These are phyloP conservation scores for Sorex maritimensis DNA, from an alignment of 2,797 vertebrate species.

Conservation along the genomic window DNA sequence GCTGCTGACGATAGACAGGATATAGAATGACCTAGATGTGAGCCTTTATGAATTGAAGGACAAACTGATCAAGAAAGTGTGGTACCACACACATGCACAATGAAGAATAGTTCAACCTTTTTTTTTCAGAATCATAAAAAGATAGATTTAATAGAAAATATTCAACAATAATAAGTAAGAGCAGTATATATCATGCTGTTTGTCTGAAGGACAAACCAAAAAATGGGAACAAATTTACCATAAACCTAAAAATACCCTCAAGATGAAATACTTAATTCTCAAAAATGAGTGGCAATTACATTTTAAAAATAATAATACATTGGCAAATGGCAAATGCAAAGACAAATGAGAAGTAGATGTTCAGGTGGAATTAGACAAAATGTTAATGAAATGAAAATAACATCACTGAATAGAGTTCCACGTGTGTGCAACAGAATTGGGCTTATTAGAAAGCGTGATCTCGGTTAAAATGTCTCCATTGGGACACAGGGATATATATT, in stretches of 20 bases:
- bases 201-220: slow-evolving; percentile 86
- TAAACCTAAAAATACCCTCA: slow-evolving; percentile 83
- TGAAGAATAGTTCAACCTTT: too few relatives aligned
- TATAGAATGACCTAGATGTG: too few relatives aligned
- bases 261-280: slow-evolving; percentile 83
- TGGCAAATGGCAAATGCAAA: slow-evolving; percentile 81
- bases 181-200: slow-evolving; percentile 75
- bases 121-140: slow-evolving; percentile 85
- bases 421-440: background rate
- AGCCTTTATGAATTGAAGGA: too few relatives aligned
- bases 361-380: slow-evolving; percentile 84
- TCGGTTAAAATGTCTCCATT: slow-evolving; percentile 27
- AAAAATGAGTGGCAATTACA: slow-evolving; percentile 82
- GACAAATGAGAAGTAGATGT: slow-evolving; percentile 79
- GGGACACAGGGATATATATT: background rate
- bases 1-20: too few relatives aligned
- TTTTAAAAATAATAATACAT: slow-evolving; percentile 84
- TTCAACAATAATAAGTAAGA: slow-evolving; percentile 79
- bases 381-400: slow-evolving; percentile 75
- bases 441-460: background rate
- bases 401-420: background rate
- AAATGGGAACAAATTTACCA: slow-evolving; percentile 86
- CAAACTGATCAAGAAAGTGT: too few relatives aligned
- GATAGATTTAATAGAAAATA: slow-evolving; percentile 86
- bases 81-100: too few relatives aligned